A percentile compares a stretch with the other conserved stretches of the same genome.
Evolutionary conservation across 2,888 invertebrate species (phyloP).

Genomic region (Lymantria dispar): DNA sequence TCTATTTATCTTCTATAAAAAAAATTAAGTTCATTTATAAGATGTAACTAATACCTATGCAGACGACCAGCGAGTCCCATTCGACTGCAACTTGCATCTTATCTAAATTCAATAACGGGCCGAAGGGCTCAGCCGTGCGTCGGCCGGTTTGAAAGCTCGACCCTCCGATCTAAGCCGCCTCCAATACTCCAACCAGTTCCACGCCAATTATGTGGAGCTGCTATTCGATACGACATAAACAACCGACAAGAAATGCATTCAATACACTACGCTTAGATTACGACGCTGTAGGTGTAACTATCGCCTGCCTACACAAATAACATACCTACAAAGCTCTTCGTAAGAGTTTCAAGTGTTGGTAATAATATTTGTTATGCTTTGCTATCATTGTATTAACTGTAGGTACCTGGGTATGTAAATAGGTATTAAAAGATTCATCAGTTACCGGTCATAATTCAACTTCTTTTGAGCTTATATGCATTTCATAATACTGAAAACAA

Average conservation of each 20-base stretch:
- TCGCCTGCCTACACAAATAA: slow-evolving; percentile 24
- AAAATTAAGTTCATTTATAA: too few relatives aligned
- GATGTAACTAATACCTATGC: too few relatives aligned
- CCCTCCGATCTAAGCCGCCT: slow-evolving; percentile 21
- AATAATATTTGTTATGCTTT: too few relatives aligned
- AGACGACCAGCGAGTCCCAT: too few relatives aligned
- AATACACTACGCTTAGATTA: slow-evolving; percentile 25
- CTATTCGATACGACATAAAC: slow-evolving; percentile 48
- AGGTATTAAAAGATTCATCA: too few relatives aligned
- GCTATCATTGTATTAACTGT: too few relatives aligned
- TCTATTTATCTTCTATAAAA: too few relatives aligned
- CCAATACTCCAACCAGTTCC: slow-evolving; percentile 46
- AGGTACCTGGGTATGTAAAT: too few relatives aligned
- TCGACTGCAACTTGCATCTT: slow-evolving; percentile 39
- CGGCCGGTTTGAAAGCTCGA: slow-evolving; percentile 48
- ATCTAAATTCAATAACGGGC: slow-evolving; percentile 53
- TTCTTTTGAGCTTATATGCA: too few relatives aligned
- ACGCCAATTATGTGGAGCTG: slow-evolving; percentile 37
- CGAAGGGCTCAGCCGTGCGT: slow-evolving; percentile 29
- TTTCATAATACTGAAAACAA: neutral
- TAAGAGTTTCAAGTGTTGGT: too few relatives aligned
- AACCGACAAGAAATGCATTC: slow-evolving; percentile 48
- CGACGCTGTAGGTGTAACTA: slow-evolving; percentile 20
- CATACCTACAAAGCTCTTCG: slow-evolving; percentile 11
- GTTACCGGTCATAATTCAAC: too few relatives aligned